Percentiles rank a stretch among this genome's conserved stretches.
These are phyloP conservation scores for Lasioglossum marginatum DNA, from an alignment of 2,888 invertebrate species.

Conservation along the genomic window DNA sequence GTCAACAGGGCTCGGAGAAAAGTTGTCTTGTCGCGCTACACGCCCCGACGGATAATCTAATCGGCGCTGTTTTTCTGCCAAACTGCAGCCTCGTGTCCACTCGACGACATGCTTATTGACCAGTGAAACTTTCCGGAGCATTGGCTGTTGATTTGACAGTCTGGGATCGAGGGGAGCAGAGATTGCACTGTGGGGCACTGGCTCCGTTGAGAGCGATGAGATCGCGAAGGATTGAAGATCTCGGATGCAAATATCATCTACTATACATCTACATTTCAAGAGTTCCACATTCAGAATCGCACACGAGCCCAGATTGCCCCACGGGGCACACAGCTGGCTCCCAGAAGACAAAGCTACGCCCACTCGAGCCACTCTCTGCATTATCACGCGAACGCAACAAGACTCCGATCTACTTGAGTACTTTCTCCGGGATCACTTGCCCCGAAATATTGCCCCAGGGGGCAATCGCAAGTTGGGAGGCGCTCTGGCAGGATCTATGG, in stretches of 20 bases:
- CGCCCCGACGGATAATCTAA: conserved; percentile 41
- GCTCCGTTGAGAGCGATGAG: not conserved
- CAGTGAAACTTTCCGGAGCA: not conserved
- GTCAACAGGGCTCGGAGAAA: conserved; percentile 39
- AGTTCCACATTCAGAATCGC: too few species aligned
- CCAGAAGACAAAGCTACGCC: not conserved
- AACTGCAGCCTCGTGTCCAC: not conserved
- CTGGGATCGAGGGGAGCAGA: not conserved
- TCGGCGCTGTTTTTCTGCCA: conserved; percentile 36
- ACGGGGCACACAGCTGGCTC: not conserved
- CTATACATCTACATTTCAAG: too few species aligned
- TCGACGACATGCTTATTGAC: not conserved
- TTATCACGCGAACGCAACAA: too few species aligned
- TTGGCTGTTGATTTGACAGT: not conserved
- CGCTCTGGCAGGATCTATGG: not conserved
- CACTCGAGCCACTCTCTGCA: not conserved
- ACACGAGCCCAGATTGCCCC: not conserved
- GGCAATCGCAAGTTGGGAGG: not conserved
- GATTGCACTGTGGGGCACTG: not conserved
- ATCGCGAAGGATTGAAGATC: not conserved
- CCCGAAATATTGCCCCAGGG: not conserved
- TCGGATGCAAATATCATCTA: not conserved
- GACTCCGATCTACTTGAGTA: not conserved
- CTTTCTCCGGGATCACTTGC: not conserved
- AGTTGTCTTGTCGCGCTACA: conserved; percentile 42